phyloP scores from a whole-genome alignment of 1,140 invertebrate genomes.

The Harpegnathos saltator region DNA sequence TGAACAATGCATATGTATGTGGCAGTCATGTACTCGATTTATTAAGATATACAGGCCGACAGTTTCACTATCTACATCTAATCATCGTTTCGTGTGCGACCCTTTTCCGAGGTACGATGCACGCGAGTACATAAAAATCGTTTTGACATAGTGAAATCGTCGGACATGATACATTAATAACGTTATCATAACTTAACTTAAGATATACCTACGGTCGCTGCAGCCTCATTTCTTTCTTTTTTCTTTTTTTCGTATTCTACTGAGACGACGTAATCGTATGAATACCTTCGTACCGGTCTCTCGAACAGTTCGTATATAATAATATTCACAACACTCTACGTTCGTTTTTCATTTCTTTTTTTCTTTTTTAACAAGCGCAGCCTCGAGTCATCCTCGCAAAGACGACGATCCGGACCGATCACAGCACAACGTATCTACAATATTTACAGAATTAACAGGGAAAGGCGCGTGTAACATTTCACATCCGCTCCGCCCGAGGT shows the following conservation, averaged over 20 bases:
- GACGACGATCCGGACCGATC: slow-evolving; percentile 68
- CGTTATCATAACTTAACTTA: slow-evolving; percentile 70
- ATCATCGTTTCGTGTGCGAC: slow-evolving; percentile 34
- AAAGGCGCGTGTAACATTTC: slow-evolving; percentile 68
- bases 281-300: slow-evolving; percentile 54
- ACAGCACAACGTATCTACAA: slow-evolving; percentile 76
- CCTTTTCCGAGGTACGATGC: background rate
- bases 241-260: slow-evolving; percentile 66
- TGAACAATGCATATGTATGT: slow-evolving; percentile 57
- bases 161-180: slow-evolving; percentile 77
- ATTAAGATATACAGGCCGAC: slow-evolving; percentile 75
- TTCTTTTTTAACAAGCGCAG: slow-evolving; percentile 71
- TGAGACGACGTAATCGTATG: slow-evolving; percentile 55
- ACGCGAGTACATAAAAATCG: slow-evolving; percentile 62
- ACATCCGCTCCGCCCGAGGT: slow-evolving; percentile 52
- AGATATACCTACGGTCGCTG: slow-evolving; percentile 72
- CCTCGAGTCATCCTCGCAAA: slow-evolving; percentile 71
- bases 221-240: slow-evolving; percentile 63
- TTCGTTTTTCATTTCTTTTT: background rate
- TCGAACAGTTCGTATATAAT: slow-evolving; percentile 40
- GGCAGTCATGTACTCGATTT: slow-evolving; percentile 74
- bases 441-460: slow-evolving; percentile 75
- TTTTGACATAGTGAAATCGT: slow-evolving; percentile 67
- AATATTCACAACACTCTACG: slow-evolving; percentile 68
- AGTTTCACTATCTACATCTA: slow-evolving; percentile 68